A percentile compares a stretch with the other conserved stretches of the same genome.
phyloP scores from a whole-genome alignment of 2,113 vertebrate genomes.

The Corythornis vintsioides region DNA sequence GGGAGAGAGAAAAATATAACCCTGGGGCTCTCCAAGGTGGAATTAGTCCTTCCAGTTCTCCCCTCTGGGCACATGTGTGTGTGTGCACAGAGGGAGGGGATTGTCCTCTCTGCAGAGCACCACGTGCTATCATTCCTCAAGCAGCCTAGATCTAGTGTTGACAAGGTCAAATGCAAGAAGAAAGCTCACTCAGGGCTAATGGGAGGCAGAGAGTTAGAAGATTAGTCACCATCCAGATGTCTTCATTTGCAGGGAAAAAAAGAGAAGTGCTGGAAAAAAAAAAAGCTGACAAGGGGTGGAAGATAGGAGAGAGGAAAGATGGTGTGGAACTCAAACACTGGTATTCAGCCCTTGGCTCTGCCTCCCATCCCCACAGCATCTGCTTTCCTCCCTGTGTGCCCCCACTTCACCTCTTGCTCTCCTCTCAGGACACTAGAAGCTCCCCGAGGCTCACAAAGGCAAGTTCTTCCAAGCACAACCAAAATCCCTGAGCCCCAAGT shows the following conservation, averaged over 20 bases:
- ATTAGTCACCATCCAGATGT: slow-evolving; percentile 52
- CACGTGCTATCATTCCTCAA: neutral
- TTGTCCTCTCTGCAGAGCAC: neutral
- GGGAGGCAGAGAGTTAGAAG: neutral
- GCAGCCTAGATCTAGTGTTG: neutral
- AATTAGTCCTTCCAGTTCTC: neutral
- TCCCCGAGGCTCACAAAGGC: neutral
- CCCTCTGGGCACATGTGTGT: neutral
- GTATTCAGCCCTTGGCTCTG: neutral
- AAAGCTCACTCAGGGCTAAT: neutral
- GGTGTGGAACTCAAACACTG: neutral
- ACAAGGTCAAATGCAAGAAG: slow-evolving; percentile 39
- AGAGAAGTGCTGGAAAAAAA: neutral
- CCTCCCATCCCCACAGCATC: neutral
- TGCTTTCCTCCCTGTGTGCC: neutral
- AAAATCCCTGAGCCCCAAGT: fast-evolving
- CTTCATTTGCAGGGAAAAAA: neutral
- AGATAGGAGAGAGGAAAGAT: neutral
- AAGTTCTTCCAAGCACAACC: neutral
- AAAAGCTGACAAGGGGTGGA: neutral
- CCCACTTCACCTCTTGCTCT: neutral
- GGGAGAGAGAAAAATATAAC: neutral
- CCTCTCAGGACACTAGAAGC: neutral
- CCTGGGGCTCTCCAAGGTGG: neutral
- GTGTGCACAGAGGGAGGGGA: fast-evolving